Evolutionary conservation across 2,113 vertebrate species (phyloP), one percentile per base, ranked within the genome.

Genomic region (Heteronetta atricapilla): DNA sequence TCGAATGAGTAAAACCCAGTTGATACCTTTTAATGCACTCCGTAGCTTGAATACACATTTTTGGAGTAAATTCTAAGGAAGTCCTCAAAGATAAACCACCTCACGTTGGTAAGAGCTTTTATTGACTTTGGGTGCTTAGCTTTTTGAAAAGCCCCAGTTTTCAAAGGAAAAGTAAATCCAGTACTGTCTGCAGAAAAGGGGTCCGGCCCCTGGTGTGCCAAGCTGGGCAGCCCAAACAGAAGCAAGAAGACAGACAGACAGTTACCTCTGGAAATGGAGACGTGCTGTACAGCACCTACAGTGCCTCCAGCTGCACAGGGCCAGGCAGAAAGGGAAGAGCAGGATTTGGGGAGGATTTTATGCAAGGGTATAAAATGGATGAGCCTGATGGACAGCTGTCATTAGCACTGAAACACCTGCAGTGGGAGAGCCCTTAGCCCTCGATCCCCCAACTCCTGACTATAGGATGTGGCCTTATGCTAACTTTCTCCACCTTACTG

Each of bases 211-310:
- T 53, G 31, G 23, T 20, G 6, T 55, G 34, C 13, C 46, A 87
- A 67, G 42, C 31, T 29, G 20, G 13, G 29, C 38, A 58, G 44
- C 14, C 1, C 0, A 89, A 82, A 21, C 3, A 52, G 60, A 67
- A 46, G 21, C 48, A 85, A 38, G 3, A 59, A 78, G 23, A 26
- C 46, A 81, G 23, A 26, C 46, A 11, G 46, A 20, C 16, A 20
- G 19, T 10, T 36, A 20, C 5, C 68, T 56, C 13, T 56, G 31
- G 50, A 77, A 85, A 34, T 7, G 66, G 16, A 63, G 40, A 46
- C 10, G 10, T 5, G 22, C 26, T 38, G 3, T 20, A n/a, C 10
- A 33, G 31, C 38, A 52, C 0, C 1, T 8, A 44, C 18, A 59
- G 29, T 12, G 11, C 18, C 48, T 74, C 22, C 1, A 1, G 42